phyloP scores from a whole-genome alignment of 2,113 vertebrate species.

The Gadus chalcogrammus region DNA sequence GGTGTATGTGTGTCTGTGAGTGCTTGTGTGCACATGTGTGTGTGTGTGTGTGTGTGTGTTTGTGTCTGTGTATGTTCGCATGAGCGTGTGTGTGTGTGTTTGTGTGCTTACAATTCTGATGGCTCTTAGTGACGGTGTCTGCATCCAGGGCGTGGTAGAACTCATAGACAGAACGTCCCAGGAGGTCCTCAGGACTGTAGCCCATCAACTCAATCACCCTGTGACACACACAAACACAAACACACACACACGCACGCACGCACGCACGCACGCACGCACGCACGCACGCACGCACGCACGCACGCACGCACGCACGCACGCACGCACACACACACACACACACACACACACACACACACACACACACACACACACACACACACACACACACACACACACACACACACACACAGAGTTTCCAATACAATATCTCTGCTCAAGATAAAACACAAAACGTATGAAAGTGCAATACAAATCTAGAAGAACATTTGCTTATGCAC shows the following conservation, averaged over 20 bases:
- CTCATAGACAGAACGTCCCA: constrained; percentile 92
- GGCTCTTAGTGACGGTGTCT: constrained; percentile 90
- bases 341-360: constrained; percentile 23
- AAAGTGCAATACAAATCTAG: too few relatives aligned
- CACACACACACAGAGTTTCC: constrained; percentile 11
- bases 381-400: constrained; percentile 29
- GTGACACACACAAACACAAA: constrained; percentile 34
- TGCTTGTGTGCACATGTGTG: background rate
- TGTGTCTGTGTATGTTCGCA: background rate
- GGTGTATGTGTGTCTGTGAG: background rate
- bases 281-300: constrained; percentile 16
- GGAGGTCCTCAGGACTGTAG: constrained; percentile 90
- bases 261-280: constrained; percentile 16
- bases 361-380: constrained; percentile 44
- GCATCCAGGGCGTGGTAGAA: constrained; percentile 96
- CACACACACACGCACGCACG: constrained; percentile 24
- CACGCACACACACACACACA: constrained; percentile 18
- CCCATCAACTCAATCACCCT: constrained; percentile 93
- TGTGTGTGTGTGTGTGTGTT: background rate
- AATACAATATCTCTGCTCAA: background rate
- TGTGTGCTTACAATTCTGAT: constrained; percentile 88
- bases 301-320: constrained; percentile 22
- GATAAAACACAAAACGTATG: too few relatives aligned
- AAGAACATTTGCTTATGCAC: too few relatives aligned
- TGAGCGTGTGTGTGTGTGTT: background rate